Percentiles rank a stretch among this genome's conserved stretches.
phyloP scores from a whole-genome alignment of 2,797 vertebrate genomes.

The Molothrus ater region DNA sequence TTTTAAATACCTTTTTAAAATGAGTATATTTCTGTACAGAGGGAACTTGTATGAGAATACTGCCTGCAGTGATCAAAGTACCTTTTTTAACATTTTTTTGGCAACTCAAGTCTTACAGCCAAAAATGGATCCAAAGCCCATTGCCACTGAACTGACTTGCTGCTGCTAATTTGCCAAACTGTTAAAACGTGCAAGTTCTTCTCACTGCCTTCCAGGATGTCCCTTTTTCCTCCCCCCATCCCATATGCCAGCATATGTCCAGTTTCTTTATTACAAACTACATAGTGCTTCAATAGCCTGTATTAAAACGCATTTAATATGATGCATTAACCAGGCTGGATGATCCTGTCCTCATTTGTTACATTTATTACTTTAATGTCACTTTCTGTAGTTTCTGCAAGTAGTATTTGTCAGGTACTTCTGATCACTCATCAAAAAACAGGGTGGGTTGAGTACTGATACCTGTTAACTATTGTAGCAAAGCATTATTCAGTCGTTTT shows the following conservation, averaged over 20 bases:
- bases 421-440: neutral
- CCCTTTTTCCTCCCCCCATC: neutral
- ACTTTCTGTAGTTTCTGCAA: neutral
- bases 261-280: neutral
- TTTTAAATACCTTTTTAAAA: neutral
- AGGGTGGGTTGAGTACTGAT: neutral
- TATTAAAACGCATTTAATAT: neutral
- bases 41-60: neutral
- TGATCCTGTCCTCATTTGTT: neutral
- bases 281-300: neutral
- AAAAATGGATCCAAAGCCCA: neutral
- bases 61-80: neutral
- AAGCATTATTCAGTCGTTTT: neutral
- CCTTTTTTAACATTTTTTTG: fast-evolving
- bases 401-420: neutral
- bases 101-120: neutral
- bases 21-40: neutral
- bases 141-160: neutral
- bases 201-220: neutral
- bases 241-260: neutral
- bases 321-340: neutral
- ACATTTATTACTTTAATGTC: neutral
- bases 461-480: neutral
- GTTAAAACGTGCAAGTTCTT: neutral
- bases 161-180: neutral